phyloP scores from a whole-genome alignment of 2,888 invertebrate species.

The Tribolium freemani region DNA sequence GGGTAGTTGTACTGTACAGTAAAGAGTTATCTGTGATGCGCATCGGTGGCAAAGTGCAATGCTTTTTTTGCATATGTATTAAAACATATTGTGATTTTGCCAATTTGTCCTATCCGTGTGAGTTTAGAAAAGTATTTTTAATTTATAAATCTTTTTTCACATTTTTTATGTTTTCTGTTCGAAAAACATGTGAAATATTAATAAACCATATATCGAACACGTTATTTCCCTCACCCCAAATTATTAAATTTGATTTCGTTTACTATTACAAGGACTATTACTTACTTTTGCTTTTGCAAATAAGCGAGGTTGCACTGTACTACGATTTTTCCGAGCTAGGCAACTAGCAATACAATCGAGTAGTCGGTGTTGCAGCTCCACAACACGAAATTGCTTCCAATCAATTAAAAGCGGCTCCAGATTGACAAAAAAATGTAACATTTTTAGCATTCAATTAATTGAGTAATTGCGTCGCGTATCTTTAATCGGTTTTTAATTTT shows the following conservation, averaged over 20 bases:
- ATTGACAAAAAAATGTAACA: neutral
- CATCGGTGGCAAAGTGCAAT: slow-evolving; percentile 67
- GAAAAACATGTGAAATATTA: slow-evolving; percentile 64
- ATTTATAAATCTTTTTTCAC: slow-evolving; percentile 65
- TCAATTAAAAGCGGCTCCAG: neutral
- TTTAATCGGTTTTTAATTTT: neutral
- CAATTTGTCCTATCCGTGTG: slow-evolving; percentile 66
- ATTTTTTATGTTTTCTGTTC: slow-evolving; percentile 63
- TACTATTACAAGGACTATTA: too few relatives aligned
- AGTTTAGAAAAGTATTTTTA: slow-evolving; percentile 65
- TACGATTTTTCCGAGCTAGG: too few relatives aligned
- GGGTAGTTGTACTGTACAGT: slow-evolving; percentile 60
- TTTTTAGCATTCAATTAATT: too few relatives aligned
- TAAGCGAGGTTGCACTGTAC: too few relatives aligned
- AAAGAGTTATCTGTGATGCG: slow-evolving; percentile 66
- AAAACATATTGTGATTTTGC: slow-evolving; percentile 66
- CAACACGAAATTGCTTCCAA: too few relatives aligned
- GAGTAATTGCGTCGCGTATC: too few relatives aligned
- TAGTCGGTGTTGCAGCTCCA: neutral
- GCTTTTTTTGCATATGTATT: slow-evolving; percentile 59
- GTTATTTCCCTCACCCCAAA: neutral
- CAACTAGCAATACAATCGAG: neutral
- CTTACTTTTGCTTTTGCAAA: too few relatives aligned
- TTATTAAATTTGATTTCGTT: too few relatives aligned
- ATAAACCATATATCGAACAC: slow-evolving; percentile 48